Base-by-base conservation (phyloP, 2,113 vertebrate species). In the Leptobrachium leishanense region DNA sequence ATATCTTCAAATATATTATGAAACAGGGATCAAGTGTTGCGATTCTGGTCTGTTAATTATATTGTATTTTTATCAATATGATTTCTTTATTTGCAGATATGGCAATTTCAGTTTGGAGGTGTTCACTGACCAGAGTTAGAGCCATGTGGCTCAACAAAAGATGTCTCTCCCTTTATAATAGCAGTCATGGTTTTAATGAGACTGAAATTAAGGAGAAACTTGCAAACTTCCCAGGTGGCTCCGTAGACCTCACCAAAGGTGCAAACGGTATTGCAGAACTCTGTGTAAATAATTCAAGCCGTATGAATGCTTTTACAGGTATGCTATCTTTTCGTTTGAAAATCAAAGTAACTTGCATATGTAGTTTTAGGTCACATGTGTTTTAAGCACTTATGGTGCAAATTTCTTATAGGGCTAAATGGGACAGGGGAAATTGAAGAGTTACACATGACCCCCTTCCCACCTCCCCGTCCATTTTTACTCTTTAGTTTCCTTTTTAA, bases 231-330 rank as follows among this genome's bases (percentile, higher is more conserved):
- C 70, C 90, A 64, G 97, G 97, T 75, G 98, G 98, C 77, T 95
- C 95, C 2, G 12, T 99, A 43, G 89, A 93, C 79, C 94, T 99
- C 72, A 86, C 88, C 83, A 96, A 94, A 85, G 88, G 91, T 54
- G 89, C 94, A 64, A 89, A 81, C 75, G 96, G 96, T 71, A 90
- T 97, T 62, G 96, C 92, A 3, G 88, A 97, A 67, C 90, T 99
- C 76, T 96, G 94, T 6, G 71, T 99, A 83, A 97, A 96, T 88
- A 95, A 99, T 84, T 95, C 95, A 0, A 87, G 86, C 65, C 91
- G 93, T 81, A 95, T 92, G 96, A 99, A 99, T 74, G 98, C 98
- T 6, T 92, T 99, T 84, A 94, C 97, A 84, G 97, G 98, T 99
- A 92, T 13, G 43, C 20, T 12, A 8, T 73, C 43, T 2, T 43